Evolutionary conservation across 2,113 vertebrate genomes (phyloP), one percentile per base, ranked within the genome.

Genomic region (Gobius niger): DNA sequence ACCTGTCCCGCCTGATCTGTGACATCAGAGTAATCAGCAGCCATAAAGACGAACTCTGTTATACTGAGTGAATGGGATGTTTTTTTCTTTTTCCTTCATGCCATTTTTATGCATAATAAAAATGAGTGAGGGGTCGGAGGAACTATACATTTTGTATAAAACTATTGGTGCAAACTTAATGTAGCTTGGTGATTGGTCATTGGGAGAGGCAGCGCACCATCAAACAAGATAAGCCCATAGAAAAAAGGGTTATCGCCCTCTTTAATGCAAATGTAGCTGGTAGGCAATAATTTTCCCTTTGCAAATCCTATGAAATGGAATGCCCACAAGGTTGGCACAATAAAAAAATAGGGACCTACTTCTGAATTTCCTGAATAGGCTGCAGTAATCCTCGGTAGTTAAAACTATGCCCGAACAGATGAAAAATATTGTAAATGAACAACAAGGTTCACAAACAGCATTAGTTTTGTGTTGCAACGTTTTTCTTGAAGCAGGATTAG

Each of bases 1-100:
- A 91, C 65, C 1, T 76, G 7, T 53, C 44, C 80, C 73, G 85
- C 77, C 57, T 71, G 87, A 77, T 68, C 54, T 54, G 78, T 90
- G 86, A 89, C 81, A 77, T 91, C 90, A 88, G 88, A 78, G 40
- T 85, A 82, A 83, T 80, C 54, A 80, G 77, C 64, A 72, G 63
- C 77, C 80, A 68, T 76, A 66, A 87, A 85, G 82, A 81, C 72
- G 75, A 71, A 60, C 34, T 44, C 59, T 75, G 53, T 65, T 73
- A 76, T 84, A 46, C 12, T 18, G 42, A 24, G 44, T 42, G 9
- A 11, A 81, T 85, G 68, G 83, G 76, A 77, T 62, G 61, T 51
- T 61, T 2, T 54, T 72, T 66, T 70, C 68, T 65, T 66, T 63
- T 71, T 34, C 24, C 5, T 1, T 34, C 3, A 4, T 34, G 24